phyloP scores from a whole-genome alignment of 2,888 invertebrate genomes.

The Hololepta plana region DNA sequence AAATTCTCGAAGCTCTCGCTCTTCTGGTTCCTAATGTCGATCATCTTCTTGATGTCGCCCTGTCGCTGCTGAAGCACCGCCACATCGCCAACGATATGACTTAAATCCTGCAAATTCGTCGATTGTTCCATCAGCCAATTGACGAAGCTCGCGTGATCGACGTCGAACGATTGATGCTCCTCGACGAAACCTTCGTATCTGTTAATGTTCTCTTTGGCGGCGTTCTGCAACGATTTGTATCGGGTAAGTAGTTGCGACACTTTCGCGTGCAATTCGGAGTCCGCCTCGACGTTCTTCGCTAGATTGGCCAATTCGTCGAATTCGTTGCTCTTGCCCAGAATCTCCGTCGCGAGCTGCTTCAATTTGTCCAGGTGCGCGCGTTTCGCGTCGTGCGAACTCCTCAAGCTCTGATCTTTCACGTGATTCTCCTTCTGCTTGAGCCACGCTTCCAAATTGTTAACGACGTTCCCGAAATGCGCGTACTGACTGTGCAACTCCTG shows the following conservation, averaged over 20 bases:
- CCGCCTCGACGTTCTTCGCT: slow-evolving; percentile 52
- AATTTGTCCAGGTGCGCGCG: slow-evolving; percentile 60
- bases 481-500: slow-evolving; percentile 62
- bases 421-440: slow-evolving; percentile 68
- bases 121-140: slow-evolving; percentile 58
- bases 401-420: slow-evolving; percentile 76
- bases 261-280: slow-evolving; percentile 53
- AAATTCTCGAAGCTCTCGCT: slow-evolving; percentile 66
- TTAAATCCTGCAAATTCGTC: slow-evolving; percentile 54
- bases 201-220: slow-evolving; percentile 64
- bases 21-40: slow-evolving; percentile 58
- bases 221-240: slow-evolving; percentile 65
- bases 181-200: slow-evolving; percentile 70
- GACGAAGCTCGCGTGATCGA: slow-evolving; percentile 52
- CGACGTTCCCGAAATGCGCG: slow-evolving; percentile 59
- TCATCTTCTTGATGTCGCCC: slow-evolving; percentile 59
- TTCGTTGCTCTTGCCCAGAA: slow-evolving; percentile 45
- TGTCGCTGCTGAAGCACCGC: slow-evolving; percentile 67
- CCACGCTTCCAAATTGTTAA: slow-evolving; percentile 70
- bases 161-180: slow-evolving; percentile 69
- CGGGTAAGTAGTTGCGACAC: slow-evolving; percentile 63
- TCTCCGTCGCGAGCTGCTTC: slow-evolving; percentile 49
- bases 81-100: slow-evolving; percentile 74
- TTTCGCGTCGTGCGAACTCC: slow-evolving; percentile 72
- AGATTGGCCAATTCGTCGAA: slow-evolving; percentile 49